Percentiles rank a stretch among this genome's conserved stretches.
Conservation (phyloP, 2,797 vertebrate species). For the Poecilia wingei region DNA sequence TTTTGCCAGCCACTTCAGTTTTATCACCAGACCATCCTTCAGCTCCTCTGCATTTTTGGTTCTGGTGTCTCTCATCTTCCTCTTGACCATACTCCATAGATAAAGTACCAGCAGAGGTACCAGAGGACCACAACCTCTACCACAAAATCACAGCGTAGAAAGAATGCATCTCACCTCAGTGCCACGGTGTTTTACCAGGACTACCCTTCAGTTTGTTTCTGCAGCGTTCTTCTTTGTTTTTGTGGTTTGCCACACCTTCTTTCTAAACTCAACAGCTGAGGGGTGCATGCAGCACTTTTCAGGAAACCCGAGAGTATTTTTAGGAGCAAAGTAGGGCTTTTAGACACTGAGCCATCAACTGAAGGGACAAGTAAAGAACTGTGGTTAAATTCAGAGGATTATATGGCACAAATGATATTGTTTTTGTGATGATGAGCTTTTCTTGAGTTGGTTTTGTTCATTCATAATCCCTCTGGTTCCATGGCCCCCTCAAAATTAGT, state of each 20-base stretch:
- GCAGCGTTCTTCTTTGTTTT: background rate
- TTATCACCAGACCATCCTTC: background rate
- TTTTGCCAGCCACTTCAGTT: background rate
- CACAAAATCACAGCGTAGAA: background rate
- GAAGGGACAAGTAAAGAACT: slow-evolving; percentile 17
- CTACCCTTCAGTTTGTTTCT: background rate
- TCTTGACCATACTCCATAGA: too few relatives aligned
- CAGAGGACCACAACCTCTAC: background rate
- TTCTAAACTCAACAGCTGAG: background rate
- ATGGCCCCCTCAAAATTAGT: too few relatives aligned
- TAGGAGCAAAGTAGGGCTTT: slow-evolving; percentile 14
- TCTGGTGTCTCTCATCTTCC: too few relatives aligned
- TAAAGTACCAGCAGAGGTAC: background rate
- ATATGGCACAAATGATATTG: background rate
- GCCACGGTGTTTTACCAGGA: background rate
- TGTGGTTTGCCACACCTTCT: background rate
- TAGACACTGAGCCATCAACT: slow-evolving; percentile 7
- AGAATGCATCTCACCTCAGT: background rate
- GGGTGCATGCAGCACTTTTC: background rate
- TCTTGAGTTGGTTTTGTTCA: background rate
- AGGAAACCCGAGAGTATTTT: slow-evolving; percentile 9
- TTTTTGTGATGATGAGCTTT: background rate
- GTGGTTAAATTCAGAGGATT: background rate
- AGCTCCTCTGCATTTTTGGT: too few relatives aligned
- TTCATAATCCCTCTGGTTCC: background rate